Evolutionary conservation across 2,888 invertebrate species (phyloP).

Genomic region (Serripes groenlandicus): DNA sequence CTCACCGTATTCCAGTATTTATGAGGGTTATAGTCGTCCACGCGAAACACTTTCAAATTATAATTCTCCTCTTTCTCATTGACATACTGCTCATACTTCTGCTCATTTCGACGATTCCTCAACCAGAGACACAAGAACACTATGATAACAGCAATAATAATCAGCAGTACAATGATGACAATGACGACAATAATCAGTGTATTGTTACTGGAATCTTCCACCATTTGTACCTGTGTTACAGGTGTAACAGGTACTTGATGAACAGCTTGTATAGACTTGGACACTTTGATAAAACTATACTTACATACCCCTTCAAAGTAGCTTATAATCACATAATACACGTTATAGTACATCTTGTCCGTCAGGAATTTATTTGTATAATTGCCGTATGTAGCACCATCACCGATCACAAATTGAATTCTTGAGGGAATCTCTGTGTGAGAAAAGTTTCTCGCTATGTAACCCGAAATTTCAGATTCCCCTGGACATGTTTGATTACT

Average conservation of each 20-base stretch:
- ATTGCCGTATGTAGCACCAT: constrained; percentile 91
- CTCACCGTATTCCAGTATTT: constrained; percentile 79
- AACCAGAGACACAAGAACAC: constrained; percentile 74
- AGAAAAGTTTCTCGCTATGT: constrained; percentile 90
- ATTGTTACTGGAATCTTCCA: constrained; percentile 33
- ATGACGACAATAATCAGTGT: constrained; percentile 72
- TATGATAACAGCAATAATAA: constrained; percentile 69
- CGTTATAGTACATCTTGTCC: constrained; percentile 89
- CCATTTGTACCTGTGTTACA: constrained; percentile 1
- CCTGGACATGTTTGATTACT: constrained; percentile 85
- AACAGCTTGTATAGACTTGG: constrained; percentile 46
- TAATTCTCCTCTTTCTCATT: constrained; percentile 67
- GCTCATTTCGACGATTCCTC: constrained; percentile 50
- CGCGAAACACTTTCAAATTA: constrained; percentile 55
- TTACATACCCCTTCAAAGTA: constrained; percentile 90
- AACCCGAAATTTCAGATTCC: constrained; percentile 66
- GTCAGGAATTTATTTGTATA: constrained; percentile 93
- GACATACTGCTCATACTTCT: constrained; percentile 51
- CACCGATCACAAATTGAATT: constrained; percentile 91
- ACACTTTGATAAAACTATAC: constrained; percentile 89
- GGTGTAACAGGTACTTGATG: constrained; percentile 21
- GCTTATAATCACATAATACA: constrained; percentile 92
- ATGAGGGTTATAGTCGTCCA: constrained; percentile 76
- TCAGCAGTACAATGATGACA: constrained; percentile 68
- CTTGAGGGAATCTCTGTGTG: constrained; percentile 89